Base-by-base conservation (phyloP, 2,888 invertebrate genomes). In the Boloria selene region DNA sequence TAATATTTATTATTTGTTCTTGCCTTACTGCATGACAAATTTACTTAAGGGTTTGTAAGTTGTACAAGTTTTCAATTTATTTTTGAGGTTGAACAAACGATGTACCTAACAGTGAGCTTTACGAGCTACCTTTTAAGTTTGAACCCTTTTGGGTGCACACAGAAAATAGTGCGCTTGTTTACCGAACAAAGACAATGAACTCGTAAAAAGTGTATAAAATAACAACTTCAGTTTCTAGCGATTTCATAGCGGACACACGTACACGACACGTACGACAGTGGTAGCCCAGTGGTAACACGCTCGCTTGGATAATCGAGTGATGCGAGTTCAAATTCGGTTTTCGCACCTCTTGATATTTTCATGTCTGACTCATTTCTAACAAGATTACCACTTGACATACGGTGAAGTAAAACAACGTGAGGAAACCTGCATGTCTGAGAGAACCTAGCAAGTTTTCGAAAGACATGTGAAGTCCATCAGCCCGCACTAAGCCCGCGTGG, bases 111-210 rank as follows among this genome's bases (percentile, higher is more conserved):
- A 73, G 73, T 71, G 71, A 73, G 64, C 74, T 82, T 84, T 80
- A 85, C 80, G 82, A 82, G 61, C 77, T 72, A 67, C 73, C 69
- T 73, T 74, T 75, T 79, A 77, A 80, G 80, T 81, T 81, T 80
- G 76, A 80, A 79, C 78, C 79, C 71, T 76, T 78, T 82, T 75
- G 73, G 72, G 75, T 72, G 78, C 74, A 77, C 75, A 80, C 78
- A 82, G 79, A 83, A 84, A 84, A 85, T 83, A 85, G 81, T 83
- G 38, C 72, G 70, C 69, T 74, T 80, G 85, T 90, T 87, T 86
- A 87, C 78, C 77, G 77, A 79, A 81, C 81, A 86, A 83, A 86
- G 90, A 90, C 90, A 90, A 90, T 81, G 90, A 90, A 88, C 91
- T 88, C 91, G 83, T 92, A 86, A 91, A 91, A 87, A 72, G 73